A percentile compares a stretch with the other conserved stretches of the same genome.
Evolutionary conservation across 2,888 invertebrate genomes (phyloP).

Genomic region (Emmelina monodactyla): DNA sequence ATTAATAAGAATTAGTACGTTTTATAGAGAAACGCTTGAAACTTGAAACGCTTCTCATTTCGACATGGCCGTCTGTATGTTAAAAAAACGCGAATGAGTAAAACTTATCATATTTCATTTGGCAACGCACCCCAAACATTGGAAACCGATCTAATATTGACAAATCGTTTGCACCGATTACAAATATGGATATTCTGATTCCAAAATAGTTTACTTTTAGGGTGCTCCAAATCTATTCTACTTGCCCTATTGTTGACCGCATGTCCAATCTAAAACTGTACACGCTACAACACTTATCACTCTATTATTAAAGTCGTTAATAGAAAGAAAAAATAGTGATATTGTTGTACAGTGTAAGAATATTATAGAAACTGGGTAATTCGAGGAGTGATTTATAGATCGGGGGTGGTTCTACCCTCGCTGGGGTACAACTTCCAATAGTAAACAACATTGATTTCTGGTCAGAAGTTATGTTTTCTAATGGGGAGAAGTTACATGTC

Average conservation of each 20-base stretch:
- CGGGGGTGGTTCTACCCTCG: constrained; percentile 57
- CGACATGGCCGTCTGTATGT: no score
- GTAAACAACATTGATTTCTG: constrained; percentile 54
- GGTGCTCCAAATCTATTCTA: constrained; percentile 12
- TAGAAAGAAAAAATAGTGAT: no score
- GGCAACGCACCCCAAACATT: neutral
- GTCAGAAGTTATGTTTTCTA: neutral
- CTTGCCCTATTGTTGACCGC: constrained; percentile 24
- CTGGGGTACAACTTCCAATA: constrained; percentile 39
- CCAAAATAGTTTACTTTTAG: constrained; percentile 3
- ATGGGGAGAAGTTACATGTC: no score
- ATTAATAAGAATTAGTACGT: no score
- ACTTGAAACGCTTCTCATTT: no score
- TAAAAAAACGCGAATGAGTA: no score
- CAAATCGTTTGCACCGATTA: neutral
- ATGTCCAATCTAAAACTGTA: constrained; percentile 26
- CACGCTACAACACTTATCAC: constrained; percentile 20
- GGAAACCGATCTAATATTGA: neutral
- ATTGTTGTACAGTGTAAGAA: constrained; percentile 25
- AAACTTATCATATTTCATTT: neutral
- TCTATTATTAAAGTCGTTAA: no score
- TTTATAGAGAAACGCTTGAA: no score
- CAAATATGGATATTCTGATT: neutral
- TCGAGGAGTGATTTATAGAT: constrained; percentile 65
- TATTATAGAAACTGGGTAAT: constrained; percentile 60